phyloP scores from a whole-genome alignment of 2,113 vertebrate genomes.

The Pangasianodon gigas region DNA sequence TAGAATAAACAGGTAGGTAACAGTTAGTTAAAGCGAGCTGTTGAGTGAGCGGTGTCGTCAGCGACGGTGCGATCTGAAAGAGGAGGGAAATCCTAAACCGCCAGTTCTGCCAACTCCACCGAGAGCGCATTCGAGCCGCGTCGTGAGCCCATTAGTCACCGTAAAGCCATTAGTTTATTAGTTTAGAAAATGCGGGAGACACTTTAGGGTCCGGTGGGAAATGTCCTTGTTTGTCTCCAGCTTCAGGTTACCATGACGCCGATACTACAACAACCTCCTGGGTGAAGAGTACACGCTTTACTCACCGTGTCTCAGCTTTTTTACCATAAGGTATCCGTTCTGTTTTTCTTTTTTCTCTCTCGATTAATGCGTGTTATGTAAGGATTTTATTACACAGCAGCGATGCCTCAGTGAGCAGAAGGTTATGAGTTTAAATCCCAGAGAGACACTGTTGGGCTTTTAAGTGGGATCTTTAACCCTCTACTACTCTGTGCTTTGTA shows the following conservation, averaged over 20 bases:
- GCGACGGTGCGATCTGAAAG: not conserved
- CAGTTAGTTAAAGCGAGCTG: not conserved
- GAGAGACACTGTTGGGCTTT: not conserved
- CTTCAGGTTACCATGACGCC: slow-evolving; percentile 31
- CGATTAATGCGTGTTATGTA: not conserved
- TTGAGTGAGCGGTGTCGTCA: too few species aligned
- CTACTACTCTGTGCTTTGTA: not conserved
- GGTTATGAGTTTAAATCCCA: slow-evolving; percentile 6
- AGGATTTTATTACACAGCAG: not conserved
- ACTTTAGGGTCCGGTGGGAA: slow-evolving; percentile 28
- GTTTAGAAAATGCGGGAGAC: slow-evolving; percentile 33
- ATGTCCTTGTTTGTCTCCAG: slow-evolving; percentile 37
- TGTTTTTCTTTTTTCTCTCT: not conserved
- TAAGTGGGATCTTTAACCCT: not conserved
- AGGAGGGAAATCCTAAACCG: slow-evolving; percentile 31
- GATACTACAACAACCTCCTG: not conserved
- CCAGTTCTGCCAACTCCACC: not conserved
- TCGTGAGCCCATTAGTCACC: slow-evolving; percentile 28
- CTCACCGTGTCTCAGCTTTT: not conserved
- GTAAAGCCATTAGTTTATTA: slow-evolving; percentile 41
- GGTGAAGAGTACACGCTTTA: not conserved
- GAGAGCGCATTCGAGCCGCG: slow-evolving; percentile 7
- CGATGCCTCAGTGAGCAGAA: not conserved
- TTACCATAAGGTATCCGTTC: not conserved
- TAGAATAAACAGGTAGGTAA: not conserved